A percentile compares a stretch with the other conserved stretches of the same genome.
phyloP scores from a whole-genome alignment of 2,113 vertebrate genomes.

The Dascyllus trimaculatus region DNA sequence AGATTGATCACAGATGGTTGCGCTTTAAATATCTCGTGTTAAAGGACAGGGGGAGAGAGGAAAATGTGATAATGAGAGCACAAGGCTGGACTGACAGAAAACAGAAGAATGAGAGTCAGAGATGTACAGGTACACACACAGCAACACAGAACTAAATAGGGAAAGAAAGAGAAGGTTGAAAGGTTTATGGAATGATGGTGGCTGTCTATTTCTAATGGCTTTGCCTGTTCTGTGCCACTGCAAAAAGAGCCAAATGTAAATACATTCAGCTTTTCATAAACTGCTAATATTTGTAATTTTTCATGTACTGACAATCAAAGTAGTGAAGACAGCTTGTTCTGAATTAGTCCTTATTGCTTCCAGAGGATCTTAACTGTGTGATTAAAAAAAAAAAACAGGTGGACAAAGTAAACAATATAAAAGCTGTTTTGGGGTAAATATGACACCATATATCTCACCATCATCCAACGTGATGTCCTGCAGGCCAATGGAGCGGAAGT shows the following conservation, averaged over 20 bases:
- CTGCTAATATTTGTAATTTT: background rate
- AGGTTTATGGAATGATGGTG: background rate
- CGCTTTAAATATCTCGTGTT: constrained; percentile 54
- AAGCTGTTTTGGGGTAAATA: constrained; percentile 14
- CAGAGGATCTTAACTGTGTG: background rate
- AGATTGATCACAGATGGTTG: constrained; percentile 61
- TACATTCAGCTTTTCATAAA: background rate
- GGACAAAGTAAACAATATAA: background rate
- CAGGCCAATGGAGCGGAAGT: constrained; percentile 94
- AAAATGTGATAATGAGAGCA: constrained; percentile 64
- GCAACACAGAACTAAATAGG: background rate
- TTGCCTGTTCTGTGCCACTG: background rate
- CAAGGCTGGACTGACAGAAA: constrained; percentile 20
- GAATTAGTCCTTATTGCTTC: background rate
- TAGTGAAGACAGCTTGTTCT: background rate
- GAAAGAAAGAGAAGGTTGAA: background rate
- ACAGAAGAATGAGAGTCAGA: constrained; percentile 17
- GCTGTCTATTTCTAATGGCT: background rate
- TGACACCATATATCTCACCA: constrained; percentile 85
- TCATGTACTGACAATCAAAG: background rate
- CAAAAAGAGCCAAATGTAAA: constrained; percentile 11
- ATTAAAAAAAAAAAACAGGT: constrained; percentile 2
- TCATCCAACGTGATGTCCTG: constrained; percentile 99
- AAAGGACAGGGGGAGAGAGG: constrained; percentile 23
- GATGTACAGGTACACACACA: background rate